Evolutionary conservation across 2,797 vertebrate species (phyloP).

Genomic region (Poecilia wingei): DNA sequence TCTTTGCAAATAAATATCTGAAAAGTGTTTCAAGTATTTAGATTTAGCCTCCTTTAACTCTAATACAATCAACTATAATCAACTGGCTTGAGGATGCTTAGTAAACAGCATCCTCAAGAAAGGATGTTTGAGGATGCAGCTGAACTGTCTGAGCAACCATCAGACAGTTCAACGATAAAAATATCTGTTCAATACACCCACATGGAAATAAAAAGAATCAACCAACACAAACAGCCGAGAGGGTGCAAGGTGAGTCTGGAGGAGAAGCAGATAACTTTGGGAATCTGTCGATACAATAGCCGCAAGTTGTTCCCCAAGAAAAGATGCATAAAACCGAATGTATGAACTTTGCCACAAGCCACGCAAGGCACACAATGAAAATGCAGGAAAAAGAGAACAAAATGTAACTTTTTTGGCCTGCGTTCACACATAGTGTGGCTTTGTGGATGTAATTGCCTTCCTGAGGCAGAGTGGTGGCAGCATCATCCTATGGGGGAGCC

Average conservation of each 20-base stretch:
- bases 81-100: neutral
- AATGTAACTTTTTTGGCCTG: neutral
- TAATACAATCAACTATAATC: neutral
- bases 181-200: neutral
- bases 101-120: neutral
- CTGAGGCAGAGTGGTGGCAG: neutral
- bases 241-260: neutral
- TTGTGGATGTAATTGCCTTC: neutral
- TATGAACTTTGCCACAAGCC: neutral
- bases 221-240: neutral
- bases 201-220: neutral
- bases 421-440: neutral
- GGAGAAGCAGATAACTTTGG: neutral
- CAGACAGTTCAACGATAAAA: neutral
- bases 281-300: neutral
- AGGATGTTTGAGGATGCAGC: too few species aligned
- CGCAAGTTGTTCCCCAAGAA: neutral
- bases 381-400: neutral
- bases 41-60: neutral
- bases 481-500: neutral
- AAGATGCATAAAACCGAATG: neutral
- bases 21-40: neutral
- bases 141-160: neutral
- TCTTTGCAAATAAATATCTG: neutral
- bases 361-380: neutral